Evolutionary conservation across 2,113 vertebrate species (phyloP), one percentile per base, ranked within the genome.

Genomic region (Oophaga pumilio): DNA sequence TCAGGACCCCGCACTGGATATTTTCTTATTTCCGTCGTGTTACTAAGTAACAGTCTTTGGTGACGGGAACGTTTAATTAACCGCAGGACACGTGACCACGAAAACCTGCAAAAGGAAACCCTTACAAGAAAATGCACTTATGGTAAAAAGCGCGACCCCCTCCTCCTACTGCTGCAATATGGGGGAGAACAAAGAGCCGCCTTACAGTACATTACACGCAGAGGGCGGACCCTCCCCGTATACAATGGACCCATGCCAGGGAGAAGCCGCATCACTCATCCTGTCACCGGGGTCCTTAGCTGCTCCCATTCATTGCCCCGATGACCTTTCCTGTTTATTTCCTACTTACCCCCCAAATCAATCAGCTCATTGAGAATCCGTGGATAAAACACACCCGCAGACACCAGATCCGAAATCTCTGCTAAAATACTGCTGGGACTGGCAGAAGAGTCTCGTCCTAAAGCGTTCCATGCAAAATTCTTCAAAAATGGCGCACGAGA

Each of bases 351-450:
- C 18, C 49, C 28, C 15, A 10, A n/a, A 76, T 84, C 87, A 84
- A 77, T 84, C 81, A 68, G 69, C 2, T 60, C 78, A 66, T 49
- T 33, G 20, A 20, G 71, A 53, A 64, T 60, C 66, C 86, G 83
- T 88, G 71, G 83, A 83, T 83, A 82, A 18, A 57, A n/a, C 17
- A 81, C 73, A n/a, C n/a, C n/a, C n/a, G n/a, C n/a, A n/a, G n/a
- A 43, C 62, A 66, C 9, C n/a, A 66, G 62, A 66, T 66, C 22
- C 1, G 62, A 22, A n/a, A 10, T 13, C 22, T n/a, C 62, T 66
- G 8, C 24, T 68, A 24, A 68, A 26, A 26, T 14, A 68, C 66
- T 68, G n/a, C 66, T 24, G 4, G 24, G 12, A 68, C 11, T 12
- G 11, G 24, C 20, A 62, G 18, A 6, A 22, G 18, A 22, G 6